A percentile compares a stretch with the other conserved stretches of the same genome.
phyloP scores from a whole-genome alignment of 2,113 vertebrate genomes.

The Papio anubis region DNA sequence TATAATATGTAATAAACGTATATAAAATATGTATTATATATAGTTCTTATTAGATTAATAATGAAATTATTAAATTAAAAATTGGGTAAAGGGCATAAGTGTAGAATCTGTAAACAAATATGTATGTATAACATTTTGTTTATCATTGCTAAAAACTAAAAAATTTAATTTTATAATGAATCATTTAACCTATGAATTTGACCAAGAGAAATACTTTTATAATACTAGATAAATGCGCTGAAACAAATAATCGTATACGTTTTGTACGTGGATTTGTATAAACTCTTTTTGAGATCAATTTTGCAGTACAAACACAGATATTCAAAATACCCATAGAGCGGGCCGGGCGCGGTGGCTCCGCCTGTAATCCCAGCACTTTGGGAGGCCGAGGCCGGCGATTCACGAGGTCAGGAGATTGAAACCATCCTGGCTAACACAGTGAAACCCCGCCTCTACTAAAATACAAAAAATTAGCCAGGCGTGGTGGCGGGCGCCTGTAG shows the following conservation, averaged over 20 bases:
- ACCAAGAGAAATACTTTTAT: background rate
- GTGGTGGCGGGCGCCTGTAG: no score
- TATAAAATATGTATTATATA: background rate
- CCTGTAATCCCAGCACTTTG: no score
- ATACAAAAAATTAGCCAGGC: no score
- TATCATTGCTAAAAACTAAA: background rate
- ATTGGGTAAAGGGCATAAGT: background rate
- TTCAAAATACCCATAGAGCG: background rate
- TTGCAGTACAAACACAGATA: background rate
- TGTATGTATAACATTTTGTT: background rate
- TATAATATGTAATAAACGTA: background rate
- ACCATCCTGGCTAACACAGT: no score
- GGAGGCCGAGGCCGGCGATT: no score
- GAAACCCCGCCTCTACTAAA: no score
- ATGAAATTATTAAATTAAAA: background rate
- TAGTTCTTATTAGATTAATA: background rate
- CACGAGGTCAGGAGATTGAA: no score
- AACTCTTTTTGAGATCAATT: background rate
- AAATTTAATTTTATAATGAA: background rate
- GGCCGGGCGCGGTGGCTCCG: no score
- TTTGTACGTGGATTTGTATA: background rate
- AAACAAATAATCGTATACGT: background rate
- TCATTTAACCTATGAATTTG: background rate
- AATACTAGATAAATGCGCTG: background rate
- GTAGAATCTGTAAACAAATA: background rate